Percentiles rank a stretch among this genome's conserved stretches.
phyloP scores from a whole-genome alignment of 2,113 vertebrate species.

The Toxotes jaculatrix region DNA sequence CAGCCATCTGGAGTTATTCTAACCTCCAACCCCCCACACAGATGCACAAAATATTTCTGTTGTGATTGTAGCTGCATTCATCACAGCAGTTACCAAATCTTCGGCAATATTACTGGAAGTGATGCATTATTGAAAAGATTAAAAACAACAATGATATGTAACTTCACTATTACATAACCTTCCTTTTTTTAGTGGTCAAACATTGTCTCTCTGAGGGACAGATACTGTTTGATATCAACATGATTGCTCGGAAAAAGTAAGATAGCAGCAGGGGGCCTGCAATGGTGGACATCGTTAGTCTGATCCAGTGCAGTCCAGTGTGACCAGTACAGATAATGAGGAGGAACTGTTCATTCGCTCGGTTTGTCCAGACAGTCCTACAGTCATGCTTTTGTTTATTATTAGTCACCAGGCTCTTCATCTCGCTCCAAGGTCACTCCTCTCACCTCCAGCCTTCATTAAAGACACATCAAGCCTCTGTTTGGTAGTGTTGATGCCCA shows the following conservation, averaged over 20 bases:
- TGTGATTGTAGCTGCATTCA: constrained; percentile 25
- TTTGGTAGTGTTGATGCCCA: neutral
- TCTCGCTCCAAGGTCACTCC: constrained; percentile 17
- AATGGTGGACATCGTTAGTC: constrained; percentile 23
- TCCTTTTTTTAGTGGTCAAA: neutral
- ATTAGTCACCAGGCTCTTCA: constrained; percentile 31
- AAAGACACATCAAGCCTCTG: constrained; percentile 10
- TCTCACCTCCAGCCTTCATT: constrained; percentile 31
- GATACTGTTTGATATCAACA: constrained; percentile 11
- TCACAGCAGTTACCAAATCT: constrained; percentile 28
- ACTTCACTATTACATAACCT: neutral
- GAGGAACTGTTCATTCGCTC: constrained; percentile 26
- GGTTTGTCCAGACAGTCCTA: constrained; percentile 39
- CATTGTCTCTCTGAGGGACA: neutral
- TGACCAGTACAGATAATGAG: constrained; percentile 55
- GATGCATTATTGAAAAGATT: constrained; percentile 4
- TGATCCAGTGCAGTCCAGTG: constrained; percentile 19
- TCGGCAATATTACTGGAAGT: constrained; percentile 23
- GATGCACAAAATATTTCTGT: constrained; percentile 28
- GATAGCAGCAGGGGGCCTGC: constrained; percentile 11
- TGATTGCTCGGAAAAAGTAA: constrained; percentile 37
- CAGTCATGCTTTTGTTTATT: constrained; percentile 53
- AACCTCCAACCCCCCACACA: constrained; percentile 36
- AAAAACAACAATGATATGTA: neutral
- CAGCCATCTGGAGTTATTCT: constrained; percentile 67